phyloP scores from a whole-genome alignment of 2,888 invertebrate genomes.

The Drosophila borealis region DNA sequence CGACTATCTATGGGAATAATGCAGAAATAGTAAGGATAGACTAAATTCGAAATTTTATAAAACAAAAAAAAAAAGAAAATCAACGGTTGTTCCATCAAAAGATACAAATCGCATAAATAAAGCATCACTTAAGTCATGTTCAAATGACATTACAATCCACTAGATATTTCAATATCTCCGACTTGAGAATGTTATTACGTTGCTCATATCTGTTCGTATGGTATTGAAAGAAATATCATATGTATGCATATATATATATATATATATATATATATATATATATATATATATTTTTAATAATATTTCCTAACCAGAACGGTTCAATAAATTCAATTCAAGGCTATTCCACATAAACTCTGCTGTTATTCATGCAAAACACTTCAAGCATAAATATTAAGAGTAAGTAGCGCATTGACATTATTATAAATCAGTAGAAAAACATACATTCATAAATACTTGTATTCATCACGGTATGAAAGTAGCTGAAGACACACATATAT shows the following conservation, averaged over 20 bases:
- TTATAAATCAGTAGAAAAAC: conserved; percentile 27
- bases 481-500: conserved; percentile 25
- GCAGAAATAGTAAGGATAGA: neutral
- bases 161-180: conserved; percentile 3
- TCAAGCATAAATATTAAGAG: conserved; percentile 24
- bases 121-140: conserved; percentile 27
- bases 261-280: no score
- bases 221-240: conserved; percentile 5
- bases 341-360: conserved; percentile 31
- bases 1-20: conserved; percentile 13
- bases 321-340: conserved; percentile 2
- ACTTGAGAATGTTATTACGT: no score
- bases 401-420: conserved; percentile 47
- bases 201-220: neutral
- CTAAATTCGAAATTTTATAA: conserved; percentile 43
- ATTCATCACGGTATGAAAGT: conserved; percentile 13
- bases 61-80: conserved; percentile 15
- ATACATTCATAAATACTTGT: conserved; percentile 11
- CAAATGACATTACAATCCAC: conserved; percentile 3
- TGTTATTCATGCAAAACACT: conserved; percentile 16
- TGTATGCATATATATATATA: no score
- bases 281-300: neutral
- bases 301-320: conserved; percentile 1
- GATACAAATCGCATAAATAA: conserved; percentile 39
- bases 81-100: conserved; percentile 52